Conservation (phyloP, 2,797 vertebrate genomes). For the Garrulus glandarius region DNA sequence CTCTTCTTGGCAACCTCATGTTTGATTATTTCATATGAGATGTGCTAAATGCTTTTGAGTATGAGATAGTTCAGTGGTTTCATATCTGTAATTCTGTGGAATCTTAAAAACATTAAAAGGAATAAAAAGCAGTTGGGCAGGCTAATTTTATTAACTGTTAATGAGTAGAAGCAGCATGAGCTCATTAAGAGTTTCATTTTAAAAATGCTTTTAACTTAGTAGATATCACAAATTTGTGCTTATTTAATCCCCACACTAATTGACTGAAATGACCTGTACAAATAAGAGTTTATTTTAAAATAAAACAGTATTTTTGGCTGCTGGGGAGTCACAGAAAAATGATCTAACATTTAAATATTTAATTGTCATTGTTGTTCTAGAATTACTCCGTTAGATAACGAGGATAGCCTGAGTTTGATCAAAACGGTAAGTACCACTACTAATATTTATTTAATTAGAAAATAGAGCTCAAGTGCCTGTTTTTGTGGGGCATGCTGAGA, state of each 20-base stretch:
- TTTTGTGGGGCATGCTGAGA: not conserved
- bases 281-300: not conserved
- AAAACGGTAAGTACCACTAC: conserved; percentile 94
- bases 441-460: not conserved
- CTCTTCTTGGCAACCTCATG: not conserved
- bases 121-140: not conserved
- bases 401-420: conserved; percentile 81
- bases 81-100: not conserved
- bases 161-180: not conserved
- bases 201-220: not conserved
- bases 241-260: not conserved
- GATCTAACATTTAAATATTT: not conserved
- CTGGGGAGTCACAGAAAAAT: not conserved
- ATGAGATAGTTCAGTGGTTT: not conserved
- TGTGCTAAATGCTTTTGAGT: not conserved
- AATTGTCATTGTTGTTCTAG: conserved; percentile 70
- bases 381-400: conserved; percentile 82
- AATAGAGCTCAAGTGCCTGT: not conserved
- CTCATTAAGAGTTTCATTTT: not conserved
- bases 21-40: not conserved
- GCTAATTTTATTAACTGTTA: not conserved
- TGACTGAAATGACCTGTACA: not conserved
- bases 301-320: not conserved
- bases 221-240: not conserved
- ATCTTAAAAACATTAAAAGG: not conserved